phyloP scores from a whole-genome alignment of 2,113 vertebrate species.

The Nannobrachium achirus region DNA sequence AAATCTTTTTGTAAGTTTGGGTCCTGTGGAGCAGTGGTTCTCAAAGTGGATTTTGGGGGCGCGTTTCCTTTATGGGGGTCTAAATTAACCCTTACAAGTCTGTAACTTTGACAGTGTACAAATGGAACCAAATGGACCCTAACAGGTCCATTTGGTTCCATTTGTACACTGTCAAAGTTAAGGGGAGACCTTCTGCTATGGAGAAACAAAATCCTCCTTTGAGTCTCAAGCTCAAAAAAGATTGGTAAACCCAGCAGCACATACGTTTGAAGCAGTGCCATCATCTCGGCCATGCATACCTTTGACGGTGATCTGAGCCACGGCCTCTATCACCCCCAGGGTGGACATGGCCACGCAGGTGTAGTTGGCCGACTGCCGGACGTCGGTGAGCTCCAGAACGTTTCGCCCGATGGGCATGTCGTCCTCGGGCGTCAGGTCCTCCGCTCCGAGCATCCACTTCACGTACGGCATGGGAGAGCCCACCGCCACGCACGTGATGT shows the following conservation, averaged over 20 bases:
- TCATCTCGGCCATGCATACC: conserved; percentile 75
- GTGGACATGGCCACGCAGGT: conserved; percentile 99
- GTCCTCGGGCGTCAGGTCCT: conserved; percentile 97
- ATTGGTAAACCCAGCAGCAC: not conserved
- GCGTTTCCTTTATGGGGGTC: no score
- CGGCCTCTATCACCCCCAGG: conserved; percentile 96
- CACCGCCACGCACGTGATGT: conserved; percentile 98
- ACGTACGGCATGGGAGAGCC: conserved; percentile 99
- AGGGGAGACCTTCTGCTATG: no score
- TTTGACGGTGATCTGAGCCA: conserved; percentile 99
- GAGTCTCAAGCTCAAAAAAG: no score
- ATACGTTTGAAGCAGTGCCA: not conserved
- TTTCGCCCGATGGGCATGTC: conserved; percentile 99
- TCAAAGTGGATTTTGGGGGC: no score
- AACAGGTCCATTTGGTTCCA: no score
- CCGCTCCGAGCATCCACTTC: conserved; percentile 98
- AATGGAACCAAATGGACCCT: no score
- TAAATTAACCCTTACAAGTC: no score
- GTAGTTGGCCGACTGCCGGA: conserved; percentile 98
- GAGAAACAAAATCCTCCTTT: no score
- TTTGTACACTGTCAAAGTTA: no score
- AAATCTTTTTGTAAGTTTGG: no score
- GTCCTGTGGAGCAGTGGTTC: no score
- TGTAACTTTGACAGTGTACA: no score
- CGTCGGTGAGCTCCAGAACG: conserved; percentile 97